Conservation (phyloP, 2,113 vertebrate genomes). For the Dromiciops gliroides region DNA sequence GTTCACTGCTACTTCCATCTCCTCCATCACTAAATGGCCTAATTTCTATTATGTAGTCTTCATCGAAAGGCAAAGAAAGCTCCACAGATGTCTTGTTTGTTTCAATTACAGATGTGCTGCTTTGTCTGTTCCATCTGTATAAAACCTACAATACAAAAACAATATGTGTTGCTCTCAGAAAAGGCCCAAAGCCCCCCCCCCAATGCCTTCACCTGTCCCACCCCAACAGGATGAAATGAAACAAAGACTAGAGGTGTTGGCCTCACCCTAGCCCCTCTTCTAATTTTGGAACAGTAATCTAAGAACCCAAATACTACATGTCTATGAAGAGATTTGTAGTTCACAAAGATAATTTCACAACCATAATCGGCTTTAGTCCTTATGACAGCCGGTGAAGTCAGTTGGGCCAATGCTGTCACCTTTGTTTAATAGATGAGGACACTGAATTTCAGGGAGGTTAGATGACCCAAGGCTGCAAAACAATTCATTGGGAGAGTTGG, state of each 20-base stretch:
- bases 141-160: conserved; percentile 86
- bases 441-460: not conserved
- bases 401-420: not conserved
- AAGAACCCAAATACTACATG: not conserved
- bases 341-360: not conserved
- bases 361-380: not conserved
- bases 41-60: conserved; percentile 97
- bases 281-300: not conserved
- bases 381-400: not conserved
- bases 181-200: rapidly evolving
- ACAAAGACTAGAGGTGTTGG: not conserved
- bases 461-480: not conserved
- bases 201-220: not conserved
- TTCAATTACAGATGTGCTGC: conserved; percentile 92
- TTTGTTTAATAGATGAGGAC: not conserved
- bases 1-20: conserved; percentile 95
- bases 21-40: conserved; percentile 96
- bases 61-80: conserved; percentile 92
- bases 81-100: conserved; percentile 97
- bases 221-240: not conserved
- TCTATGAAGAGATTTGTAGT: not conserved
- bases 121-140: conserved; percentile 94
- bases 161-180: not conserved
- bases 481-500: not conserved
- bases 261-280: not conserved